A percentile compares a stretch with the other conserved stretches of the same genome.
Evolutionary conservation across 2,113 vertebrate genomes (phyloP).

Genomic region (Microtus pennsylvanicus): DNA sequence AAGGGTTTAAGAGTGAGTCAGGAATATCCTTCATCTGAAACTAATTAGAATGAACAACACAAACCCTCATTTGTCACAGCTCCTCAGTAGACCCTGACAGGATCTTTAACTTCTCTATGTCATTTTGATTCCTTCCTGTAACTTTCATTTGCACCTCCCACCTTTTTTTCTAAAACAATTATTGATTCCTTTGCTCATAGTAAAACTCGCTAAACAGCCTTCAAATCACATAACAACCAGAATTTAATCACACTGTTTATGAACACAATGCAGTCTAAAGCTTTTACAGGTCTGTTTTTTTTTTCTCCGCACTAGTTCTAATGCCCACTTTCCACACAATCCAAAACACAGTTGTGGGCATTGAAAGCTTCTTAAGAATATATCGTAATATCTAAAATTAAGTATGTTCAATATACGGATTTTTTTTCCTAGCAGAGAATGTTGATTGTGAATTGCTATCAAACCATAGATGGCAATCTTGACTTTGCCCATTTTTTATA

Average conservation of each 20-base stretch:
- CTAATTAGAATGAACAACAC: constrained; percentile 1
- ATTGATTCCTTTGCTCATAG: not conserved
- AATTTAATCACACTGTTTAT: not conserved
- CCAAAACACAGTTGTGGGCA: not conserved
- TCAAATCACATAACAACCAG: not conserved
- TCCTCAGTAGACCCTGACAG: not conserved
- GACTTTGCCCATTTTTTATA: not conserved
- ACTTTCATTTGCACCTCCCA: not conserved
- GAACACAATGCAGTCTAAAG: not conserved
- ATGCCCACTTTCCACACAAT: not conserved
- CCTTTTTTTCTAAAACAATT: not conserved
- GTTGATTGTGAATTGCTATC: not conserved
- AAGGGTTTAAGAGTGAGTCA: not conserved
- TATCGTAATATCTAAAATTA: not conserved
- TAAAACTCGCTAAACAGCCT: not conserved
- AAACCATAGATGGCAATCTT: not conserved
- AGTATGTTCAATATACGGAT: not conserved
- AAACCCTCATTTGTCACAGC: not conserved
- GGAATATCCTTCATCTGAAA: not conserved
- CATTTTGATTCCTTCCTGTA: not conserved
- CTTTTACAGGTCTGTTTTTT: not conserved
- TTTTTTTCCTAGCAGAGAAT: not conserved
- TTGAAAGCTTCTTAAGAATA: not conserved
- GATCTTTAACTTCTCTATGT: not conserved
- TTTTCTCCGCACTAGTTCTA: not conserved